These are phyloP conservation scores for Thymelicus lineola DNA, from an alignment of 2,888 invertebrate species.

Conservation along the genomic window DNA sequence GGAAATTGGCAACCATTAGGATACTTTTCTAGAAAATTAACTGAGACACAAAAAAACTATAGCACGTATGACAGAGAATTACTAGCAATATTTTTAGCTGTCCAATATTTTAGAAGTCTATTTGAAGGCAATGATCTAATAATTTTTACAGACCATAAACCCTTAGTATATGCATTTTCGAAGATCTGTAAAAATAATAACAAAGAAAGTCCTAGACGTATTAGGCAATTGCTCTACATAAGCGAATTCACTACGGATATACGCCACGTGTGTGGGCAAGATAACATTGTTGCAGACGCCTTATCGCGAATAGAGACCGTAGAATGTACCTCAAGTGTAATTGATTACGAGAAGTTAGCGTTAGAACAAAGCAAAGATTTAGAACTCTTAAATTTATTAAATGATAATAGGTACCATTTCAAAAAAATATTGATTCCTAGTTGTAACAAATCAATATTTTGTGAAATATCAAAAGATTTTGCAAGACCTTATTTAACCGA, in stretches of 20 bases:
- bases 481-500: conserved; percentile 16
- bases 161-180: conserved; percentile 13
- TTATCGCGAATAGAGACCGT: conserved; percentile 9
- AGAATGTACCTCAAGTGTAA: not conserved
- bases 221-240: conserved; percentile 13
- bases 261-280: conserved; percentile 6
- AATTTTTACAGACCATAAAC: conserved; percentile 15
- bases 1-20: conserved; percentile 21
- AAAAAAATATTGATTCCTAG: conserved; percentile 3
- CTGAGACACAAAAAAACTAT: conserved; percentile 6
- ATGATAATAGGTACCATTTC: not conserved
- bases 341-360: conserved; percentile 7
- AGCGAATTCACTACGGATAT: conserved; percentile 20
- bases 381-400: not conserved
- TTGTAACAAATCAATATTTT: too few relatives aligned
- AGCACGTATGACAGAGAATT: conserved; percentile 39
- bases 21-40: conserved; percentile 39
- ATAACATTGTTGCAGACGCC: conserved; percentile 12
- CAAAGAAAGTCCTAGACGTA: conserved; percentile 18
- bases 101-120: conserved; percentile 35
- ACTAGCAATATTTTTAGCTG: conserved; percentile 32
- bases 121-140: conserved; percentile 32
- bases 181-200: conserved; percentile 20
- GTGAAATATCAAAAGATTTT: conserved; percentile 1
- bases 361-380: conserved; percentile 4